Conservation (phyloP, 2,797 vertebrate genomes). For the Caiman crocodilus region DNA sequence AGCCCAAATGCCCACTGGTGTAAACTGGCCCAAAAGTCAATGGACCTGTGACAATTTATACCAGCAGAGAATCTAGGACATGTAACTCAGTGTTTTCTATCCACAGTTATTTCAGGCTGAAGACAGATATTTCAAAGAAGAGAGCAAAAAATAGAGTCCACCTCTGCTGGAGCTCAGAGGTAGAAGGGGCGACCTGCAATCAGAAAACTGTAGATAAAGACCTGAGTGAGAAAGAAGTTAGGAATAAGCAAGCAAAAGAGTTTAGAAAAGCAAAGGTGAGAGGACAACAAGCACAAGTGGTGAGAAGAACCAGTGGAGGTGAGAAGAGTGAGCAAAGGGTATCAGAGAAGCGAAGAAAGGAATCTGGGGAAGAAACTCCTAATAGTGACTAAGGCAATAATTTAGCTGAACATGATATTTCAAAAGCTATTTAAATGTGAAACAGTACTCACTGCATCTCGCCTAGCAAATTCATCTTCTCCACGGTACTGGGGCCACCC, state of each 20-base stretch:
- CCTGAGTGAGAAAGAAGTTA: conserved; percentile 43
- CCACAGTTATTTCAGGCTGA: conserved; percentile 49
- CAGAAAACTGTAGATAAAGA: conserved; percentile 39
- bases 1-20: background rate
- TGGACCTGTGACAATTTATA: conserved; percentile 15
- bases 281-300: conserved; percentile 55
- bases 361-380: conserved; percentile 40
- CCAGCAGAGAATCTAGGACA: conserved; percentile 3
- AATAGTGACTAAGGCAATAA: conserved; percentile 60
- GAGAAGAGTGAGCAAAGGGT: conserved; percentile 46
- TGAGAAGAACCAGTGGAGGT: conserved; percentile 56
- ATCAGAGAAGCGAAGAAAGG: conserved; percentile 72
- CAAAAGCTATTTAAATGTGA: conserved; percentile 72
- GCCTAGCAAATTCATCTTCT: conserved; percentile 88
- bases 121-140: conserved; percentile 60
- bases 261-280: conserved; percentile 50
- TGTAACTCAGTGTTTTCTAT: conserved; percentile 36
- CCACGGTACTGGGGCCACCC: conserved; percentile 91
- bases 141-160: conserved; percentile 66
- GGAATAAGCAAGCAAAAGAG: conserved; percentile 57
- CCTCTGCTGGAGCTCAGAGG: conserved; percentile 60
- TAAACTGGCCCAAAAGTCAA: conserved; percentile 1
- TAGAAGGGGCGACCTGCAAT: conserved; percentile 67
- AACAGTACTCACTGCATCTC: conserved; percentile 91
- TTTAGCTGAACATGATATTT: conserved; percentile 65